Conservation (phyloP, 2,888 invertebrate genomes). For the Eupelmus urozonus region DNA sequence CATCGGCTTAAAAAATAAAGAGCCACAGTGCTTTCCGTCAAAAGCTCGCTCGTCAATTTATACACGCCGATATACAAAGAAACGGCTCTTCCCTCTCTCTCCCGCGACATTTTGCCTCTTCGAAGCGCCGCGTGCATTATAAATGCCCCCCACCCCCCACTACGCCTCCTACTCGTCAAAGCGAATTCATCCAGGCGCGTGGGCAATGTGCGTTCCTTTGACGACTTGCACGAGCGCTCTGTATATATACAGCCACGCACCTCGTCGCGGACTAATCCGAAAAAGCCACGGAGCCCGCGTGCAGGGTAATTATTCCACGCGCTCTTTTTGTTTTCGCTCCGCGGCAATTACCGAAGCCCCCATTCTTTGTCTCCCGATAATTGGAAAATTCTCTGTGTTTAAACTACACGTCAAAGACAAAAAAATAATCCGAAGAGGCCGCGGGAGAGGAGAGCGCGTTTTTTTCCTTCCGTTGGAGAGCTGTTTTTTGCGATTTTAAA, state of each 20-base stretch:
- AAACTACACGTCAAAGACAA: conserved; percentile 43
- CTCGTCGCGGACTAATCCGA: conserved; percentile 46
- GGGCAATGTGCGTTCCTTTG: conserved; percentile 45
- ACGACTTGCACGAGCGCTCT: conserved; percentile 22
- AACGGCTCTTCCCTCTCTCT: not conserved
- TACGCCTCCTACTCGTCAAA: conserved; percentile 37
- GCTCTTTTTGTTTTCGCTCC: conserved; percentile 45
- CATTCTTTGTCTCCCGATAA: conserved; percentile 58
- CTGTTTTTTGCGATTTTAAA: not conserved
- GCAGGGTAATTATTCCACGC: conserved; percentile 53
- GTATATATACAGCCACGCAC: not conserved
- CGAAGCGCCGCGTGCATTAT: conserved; percentile 54
- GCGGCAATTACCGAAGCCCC: conserved; percentile 47
- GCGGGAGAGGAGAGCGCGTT: not conserved
- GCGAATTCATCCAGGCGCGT: conserved; percentile 48
- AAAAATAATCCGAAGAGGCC: conserved; percentile 32
- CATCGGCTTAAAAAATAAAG: no score
- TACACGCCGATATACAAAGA: conserved; percentile 30
- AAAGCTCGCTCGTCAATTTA: conserved; percentile 36
- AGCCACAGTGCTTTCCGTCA: not conserved
- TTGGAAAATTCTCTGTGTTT: conserved; percentile 57
- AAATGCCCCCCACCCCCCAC: conserved; percentile 31
- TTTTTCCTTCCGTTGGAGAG: not conserved
- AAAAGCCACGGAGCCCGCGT: conserved; percentile 41
- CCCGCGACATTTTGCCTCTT: conserved; percentile 34